Percentiles rank a stretch among this genome's conserved stretches.
These are phyloP conservation scores for Cecidostiba fungosa DNA, from an alignment of 2,888 invertebrate genomes.

Conservation along the genomic window DNA sequence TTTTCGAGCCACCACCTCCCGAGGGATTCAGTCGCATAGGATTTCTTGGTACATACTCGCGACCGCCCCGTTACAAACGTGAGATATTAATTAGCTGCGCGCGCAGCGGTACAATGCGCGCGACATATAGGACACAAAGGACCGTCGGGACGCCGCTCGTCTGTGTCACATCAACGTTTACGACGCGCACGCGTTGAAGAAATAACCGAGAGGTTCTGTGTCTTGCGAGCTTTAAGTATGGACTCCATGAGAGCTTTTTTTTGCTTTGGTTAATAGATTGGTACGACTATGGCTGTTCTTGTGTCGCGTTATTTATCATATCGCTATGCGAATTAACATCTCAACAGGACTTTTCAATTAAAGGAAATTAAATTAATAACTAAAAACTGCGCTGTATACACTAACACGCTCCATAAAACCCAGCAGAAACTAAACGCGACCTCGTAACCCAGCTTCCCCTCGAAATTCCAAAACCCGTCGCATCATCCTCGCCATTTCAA, in stretches of 20 bases:
- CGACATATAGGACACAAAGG: constrained; percentile 51
- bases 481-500: background rate
- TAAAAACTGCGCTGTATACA: too few species aligned
- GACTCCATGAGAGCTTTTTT: background rate
- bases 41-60: constrained; percentile 13
- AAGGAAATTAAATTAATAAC: too few species aligned
- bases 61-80: constrained; percentile 59
- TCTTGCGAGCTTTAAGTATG: background rate
- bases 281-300: background rate
- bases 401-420: background rate
- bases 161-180: constrained; percentile 31
- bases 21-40: background rate
- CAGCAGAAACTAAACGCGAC: background rate
- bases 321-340: too few species aligned
- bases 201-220: background rate
- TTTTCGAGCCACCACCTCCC: constrained; percentile 51
- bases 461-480: background rate
- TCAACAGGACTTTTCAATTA: too few species aligned
- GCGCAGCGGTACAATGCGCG: constrained; percentile 45
- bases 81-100: constrained; percentile 64
- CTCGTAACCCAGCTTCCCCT: constrained; percentile 5
- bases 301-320: too few species aligned
- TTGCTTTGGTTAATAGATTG: background rate
- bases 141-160: background rate
- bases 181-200: constrained; percentile 23